phyloP scores from a whole-genome alignment of 2,797 vertebrate genomes.

The Eospalax fontanierii region DNA sequence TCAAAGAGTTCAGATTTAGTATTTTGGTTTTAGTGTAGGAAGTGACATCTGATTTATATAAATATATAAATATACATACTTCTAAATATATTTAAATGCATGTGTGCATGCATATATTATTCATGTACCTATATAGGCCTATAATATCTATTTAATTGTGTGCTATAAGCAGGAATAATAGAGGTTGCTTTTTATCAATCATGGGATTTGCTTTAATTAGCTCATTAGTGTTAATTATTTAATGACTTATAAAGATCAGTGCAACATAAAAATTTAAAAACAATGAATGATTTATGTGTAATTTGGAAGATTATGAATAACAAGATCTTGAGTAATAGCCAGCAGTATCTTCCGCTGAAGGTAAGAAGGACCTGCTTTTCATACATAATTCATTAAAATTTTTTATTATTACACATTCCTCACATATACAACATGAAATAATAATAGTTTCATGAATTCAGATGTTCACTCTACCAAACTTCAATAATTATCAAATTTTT shows the following conservation, averaged over 20 bases:
- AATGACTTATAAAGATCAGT: conserved; percentile 70
- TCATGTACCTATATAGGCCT: background rate
- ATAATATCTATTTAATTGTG: conserved; percentile 60
- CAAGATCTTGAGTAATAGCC: conserved; percentile 39
- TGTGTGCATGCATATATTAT: background rate
- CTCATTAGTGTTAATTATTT: conserved; percentile 72
- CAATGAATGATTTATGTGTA: conserved; percentile 62
- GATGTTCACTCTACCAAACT: background rate
- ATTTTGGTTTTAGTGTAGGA: conserved; percentile 15
- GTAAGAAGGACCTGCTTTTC: conserved; percentile 40
- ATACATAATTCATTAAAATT: conserved; percentile 40
- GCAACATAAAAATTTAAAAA: conserved; percentile 69
- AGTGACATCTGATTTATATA: background rate
- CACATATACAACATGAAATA: conserved; percentile 1
- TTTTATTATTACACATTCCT: conserved; percentile 41
- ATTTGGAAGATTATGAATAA: conserved; percentile 69
- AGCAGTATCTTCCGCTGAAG: conserved; percentile 41
- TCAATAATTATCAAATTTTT: conserved; percentile 29
- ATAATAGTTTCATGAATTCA: conserved; percentile 24
- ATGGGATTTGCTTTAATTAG: conserved; percentile 74
- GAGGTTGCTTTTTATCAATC: conserved; percentile 70
- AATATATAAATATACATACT: background rate
- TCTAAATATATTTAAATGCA: background rate
- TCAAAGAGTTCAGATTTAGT: background rate
- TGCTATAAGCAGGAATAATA: conserved; percentile 62